phyloP scores from a whole-genome alignment of 2,888 invertebrate species.

The Leptopilina syphax region DNA sequence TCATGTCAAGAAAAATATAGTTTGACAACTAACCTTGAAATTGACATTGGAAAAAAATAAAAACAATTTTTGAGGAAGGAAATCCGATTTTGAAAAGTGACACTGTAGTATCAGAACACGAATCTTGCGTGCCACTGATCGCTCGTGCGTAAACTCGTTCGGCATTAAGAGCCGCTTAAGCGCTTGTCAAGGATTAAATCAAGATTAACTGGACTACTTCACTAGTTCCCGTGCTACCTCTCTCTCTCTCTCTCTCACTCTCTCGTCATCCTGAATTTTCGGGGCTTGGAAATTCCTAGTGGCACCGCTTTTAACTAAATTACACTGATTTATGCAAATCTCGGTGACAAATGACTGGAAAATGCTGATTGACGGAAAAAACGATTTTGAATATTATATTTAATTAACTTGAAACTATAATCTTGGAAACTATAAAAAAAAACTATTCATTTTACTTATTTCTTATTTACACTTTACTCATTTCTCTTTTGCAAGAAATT shows the following conservation, averaged over 20 bases:
- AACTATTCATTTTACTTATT: too few species aligned
- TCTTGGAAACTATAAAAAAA: too few species aligned
- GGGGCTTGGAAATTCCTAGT: slow-evolving; percentile 52
- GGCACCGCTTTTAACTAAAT: slow-evolving; percentile 65
- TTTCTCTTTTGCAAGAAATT: too few species aligned
- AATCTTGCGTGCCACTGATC: slow-evolving; percentile 44
- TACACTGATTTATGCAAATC: slow-evolving; percentile 59
- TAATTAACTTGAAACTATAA: too few species aligned
- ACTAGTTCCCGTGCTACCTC: slow-evolving; percentile 61
- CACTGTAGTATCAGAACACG: background rate
- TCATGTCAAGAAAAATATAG: too few species aligned
- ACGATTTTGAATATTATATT: background rate
- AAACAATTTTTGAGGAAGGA: background rate
- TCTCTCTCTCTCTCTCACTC: slow-evolving; percentile 52
- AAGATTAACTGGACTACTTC: slow-evolving; percentile 72
- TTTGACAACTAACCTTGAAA: too few species aligned
- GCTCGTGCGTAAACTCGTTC: slow-evolving; percentile 53
- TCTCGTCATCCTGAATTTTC: slow-evolving; percentile 63
- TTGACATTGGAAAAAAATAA: too few species aligned
- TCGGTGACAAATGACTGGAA: slow-evolving; percentile 31
- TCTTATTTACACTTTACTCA: too few species aligned
- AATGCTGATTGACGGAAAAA: slow-evolving; percentile 16
- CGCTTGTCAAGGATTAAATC: slow-evolving; percentile 76
- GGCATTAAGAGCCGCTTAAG: slow-evolving; percentile 73
- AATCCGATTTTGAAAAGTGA: slow-evolving; percentile 4